Conservation (phyloP, 2,888 invertebrate species). For the Thymelicus lineola region DNA sequence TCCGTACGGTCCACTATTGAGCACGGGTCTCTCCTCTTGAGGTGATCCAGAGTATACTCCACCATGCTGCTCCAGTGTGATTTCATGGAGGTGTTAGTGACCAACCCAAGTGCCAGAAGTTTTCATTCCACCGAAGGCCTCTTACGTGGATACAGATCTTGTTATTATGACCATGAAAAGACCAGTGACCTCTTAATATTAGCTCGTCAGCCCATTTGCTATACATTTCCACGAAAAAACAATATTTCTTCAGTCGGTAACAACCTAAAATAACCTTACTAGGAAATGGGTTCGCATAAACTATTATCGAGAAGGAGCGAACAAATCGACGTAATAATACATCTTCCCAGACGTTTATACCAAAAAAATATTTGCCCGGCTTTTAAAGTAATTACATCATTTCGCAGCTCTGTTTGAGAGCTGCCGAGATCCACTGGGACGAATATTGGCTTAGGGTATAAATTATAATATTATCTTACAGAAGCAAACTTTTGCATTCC, state of each 20-base stretch:
- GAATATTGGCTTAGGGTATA: constrained; percentile 27
- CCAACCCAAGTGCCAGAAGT: no score
- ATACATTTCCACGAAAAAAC: no score
- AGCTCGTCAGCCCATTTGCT: no score
- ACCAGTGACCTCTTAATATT: no score
- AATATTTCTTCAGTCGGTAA: background rate
- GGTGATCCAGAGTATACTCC: no score
- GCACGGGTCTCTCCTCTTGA: no score
- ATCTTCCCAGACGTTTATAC: constrained; percentile 62
- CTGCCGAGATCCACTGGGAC: constrained; percentile 22
- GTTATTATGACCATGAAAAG: no score
- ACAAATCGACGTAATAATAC: constrained; percentile 57
- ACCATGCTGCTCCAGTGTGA: no score
- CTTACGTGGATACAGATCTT: no score
- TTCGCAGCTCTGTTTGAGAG: constrained; percentile 44
- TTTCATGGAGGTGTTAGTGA: no score
- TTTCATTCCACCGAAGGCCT: no score
- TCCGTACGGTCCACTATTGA: no score
- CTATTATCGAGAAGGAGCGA: constrained; percentile 53
- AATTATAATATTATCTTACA: constrained; percentile 15
- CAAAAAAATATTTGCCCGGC: constrained; percentile 78
- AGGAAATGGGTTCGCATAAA: constrained; percentile 65
- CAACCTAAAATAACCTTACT: background rate
- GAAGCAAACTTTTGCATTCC: constrained; percentile 9
- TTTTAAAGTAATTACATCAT: constrained; percentile 81